Percentiles rank a stretch among this genome's conserved stretches.
Conservation (phyloP, 2,888 invertebrate genomes). For the Rotaria magnacalcarata region DNA sequence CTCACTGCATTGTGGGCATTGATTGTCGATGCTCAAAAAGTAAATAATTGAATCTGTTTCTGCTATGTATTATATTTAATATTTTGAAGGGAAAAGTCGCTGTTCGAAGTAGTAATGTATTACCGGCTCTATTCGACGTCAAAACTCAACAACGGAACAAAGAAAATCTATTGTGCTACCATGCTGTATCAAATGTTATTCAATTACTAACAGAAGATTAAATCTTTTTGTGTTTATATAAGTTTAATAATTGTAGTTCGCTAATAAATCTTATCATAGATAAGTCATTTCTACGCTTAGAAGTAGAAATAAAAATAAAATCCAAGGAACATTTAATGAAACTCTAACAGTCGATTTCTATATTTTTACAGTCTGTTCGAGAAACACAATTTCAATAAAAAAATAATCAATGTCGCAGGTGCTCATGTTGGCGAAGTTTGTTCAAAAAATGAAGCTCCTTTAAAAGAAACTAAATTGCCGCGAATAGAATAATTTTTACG, state of each 20-base stretch:
- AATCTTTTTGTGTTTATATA: neutral
- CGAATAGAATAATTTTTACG: no score
- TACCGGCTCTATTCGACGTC: neutral
- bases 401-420: no score
- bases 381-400: no score
- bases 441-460: no score
- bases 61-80: no score
- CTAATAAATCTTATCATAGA: neutral
- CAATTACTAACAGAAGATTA: constrained; percentile 34
- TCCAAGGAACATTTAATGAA: no score
- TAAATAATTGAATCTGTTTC: neutral
- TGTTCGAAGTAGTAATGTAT: neutral
- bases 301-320: no score
- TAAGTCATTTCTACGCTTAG: no score
- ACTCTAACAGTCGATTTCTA: no score
- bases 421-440: no score
- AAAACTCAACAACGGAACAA: constrained; percentile 2
- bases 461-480: no score
- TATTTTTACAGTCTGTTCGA: no score
- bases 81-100: neutral
- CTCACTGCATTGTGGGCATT: constrained; percentile 13
- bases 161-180: constrained; percentile 19
- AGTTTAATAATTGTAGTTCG: neutral
- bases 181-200: constrained; percentile 32
- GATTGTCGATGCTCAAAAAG: constrained; percentile 30